A percentile compares a stretch with the other conserved stretches of the same genome.
Conservation (phyloP, 2,888 invertebrate species). For the Epsilonema sp. region DNA sequence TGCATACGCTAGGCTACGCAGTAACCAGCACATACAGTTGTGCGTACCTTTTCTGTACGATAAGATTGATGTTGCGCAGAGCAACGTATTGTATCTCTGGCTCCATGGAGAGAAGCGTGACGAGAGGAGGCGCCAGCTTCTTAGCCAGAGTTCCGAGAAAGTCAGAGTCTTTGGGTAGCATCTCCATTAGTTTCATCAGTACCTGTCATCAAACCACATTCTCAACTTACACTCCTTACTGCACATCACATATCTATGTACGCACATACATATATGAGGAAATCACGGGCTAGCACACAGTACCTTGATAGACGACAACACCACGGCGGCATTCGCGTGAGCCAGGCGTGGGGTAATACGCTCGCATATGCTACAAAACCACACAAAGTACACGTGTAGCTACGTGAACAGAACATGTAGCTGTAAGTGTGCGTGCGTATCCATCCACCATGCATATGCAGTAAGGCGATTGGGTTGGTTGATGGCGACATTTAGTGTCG, state of each 20-base stretch:
- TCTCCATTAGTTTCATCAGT: constrained; percentile 93
- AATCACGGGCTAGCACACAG: neutral
- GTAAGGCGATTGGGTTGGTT: too few relatives aligned
- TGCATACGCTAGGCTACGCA: neutral
- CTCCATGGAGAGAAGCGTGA: constrained; percentile 86
- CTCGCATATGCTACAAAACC: constrained; percentile 61
- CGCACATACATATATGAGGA: neutral
- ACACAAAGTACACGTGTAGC: too few relatives aligned
- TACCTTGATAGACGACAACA: constrained; percentile 89
- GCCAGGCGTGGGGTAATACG: constrained; percentile 87
- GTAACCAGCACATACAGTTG: constrained; percentile 4
- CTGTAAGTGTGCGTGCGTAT: too few relatives aligned
- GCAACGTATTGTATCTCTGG: constrained; percentile 99
- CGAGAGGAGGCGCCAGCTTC: constrained; percentile 93
- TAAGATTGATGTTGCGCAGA: constrained; percentile 86
- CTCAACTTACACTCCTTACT: neutral
- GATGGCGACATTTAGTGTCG: too few relatives aligned
- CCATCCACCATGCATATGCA: too few relatives aligned
- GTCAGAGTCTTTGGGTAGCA: constrained; percentile 76
- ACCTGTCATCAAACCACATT: constrained; percentile 33
- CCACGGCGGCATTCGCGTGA: constrained; percentile 97
- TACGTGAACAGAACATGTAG: too few relatives aligned
- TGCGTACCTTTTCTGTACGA: constrained; percentile 67
- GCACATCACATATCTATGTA: too few relatives aligned
- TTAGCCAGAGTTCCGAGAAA: constrained; percentile 79